Conservation (phyloP, 1,140 invertebrate genomes). For the Calliopsis andreniformis region DNA sequence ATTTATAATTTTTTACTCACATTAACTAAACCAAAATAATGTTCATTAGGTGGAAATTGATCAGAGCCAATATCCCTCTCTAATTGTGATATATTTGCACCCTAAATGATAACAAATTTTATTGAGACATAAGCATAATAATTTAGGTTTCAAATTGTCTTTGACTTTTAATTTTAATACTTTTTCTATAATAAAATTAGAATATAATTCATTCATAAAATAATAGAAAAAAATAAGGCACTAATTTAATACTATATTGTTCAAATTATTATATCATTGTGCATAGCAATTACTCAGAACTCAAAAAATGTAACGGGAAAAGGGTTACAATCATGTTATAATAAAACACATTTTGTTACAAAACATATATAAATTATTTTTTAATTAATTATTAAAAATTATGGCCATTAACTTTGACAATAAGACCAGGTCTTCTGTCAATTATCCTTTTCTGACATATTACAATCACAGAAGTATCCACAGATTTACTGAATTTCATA, state of each 20-base stretch:
- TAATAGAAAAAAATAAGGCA: too few relatives aligned
- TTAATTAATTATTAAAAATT: background rate
- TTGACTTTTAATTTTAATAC: too few relatives aligned
- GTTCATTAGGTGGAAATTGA: constrained; percentile 98
- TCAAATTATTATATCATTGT: too few relatives aligned
- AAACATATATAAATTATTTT: background rate
- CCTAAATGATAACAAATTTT: constrained; percentile 83
- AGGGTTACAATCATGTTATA: background rate
- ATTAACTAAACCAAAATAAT: constrained; percentile 99
- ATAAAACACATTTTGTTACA: too few relatives aligned
- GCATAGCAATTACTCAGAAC: too few relatives aligned
- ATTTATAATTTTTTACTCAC: constrained; percentile 84
- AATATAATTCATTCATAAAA: too few relatives aligned
- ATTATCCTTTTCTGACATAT: background rate
- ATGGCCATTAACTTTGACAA: background rate
- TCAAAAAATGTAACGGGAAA: background rate
- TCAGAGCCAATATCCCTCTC: constrained; percentile 99
- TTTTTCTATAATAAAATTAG: too few relatives aligned
- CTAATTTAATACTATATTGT: too few relatives aligned
- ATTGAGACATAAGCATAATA: too few relatives aligned
- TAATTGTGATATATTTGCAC: constrained; percentile 98
- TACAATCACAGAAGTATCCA: background rate
- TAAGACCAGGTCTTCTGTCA: background rate
- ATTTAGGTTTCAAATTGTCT: too few relatives aligned
- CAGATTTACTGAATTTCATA: background rate